Base-by-base conservation (phyloP, 2,888 invertebrate genomes). In the Loripinus fragilis region DNA sequence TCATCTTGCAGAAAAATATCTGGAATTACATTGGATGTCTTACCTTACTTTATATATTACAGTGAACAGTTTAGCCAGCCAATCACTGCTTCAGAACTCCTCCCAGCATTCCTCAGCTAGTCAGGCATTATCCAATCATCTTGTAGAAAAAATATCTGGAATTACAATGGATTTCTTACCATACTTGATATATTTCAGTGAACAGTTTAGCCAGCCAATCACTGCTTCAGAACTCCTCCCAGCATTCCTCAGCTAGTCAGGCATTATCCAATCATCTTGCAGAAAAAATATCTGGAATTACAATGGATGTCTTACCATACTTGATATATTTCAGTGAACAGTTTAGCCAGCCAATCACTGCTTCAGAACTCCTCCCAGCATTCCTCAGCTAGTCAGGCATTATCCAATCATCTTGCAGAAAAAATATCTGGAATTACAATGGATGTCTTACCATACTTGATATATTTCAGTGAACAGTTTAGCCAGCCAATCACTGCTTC, bases 251-350 rank as follows among this genome's bases (percentile, higher is more conserved):
- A 65, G 81, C 83, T 28, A 78, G 76, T 42, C 83, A 82, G 48
- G 82, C 86, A 60, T 82, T 90, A 70, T 82, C 90, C 79, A 89
- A 86, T 86, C 91, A 90, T 78, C 79, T 90, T 48, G 88, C 86
- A 50, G n/a, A n/a, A n/a, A n/a, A n/a, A n/a, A n/a, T n/a, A n/a
- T n/a, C n/a, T n/a, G n/a, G n/a, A n/a, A n/a, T n/a, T n/a, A n/a
- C n/a, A n/a, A 80, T 80, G 45, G 84, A n/a, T n/a, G n/a, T n/a
- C n/a, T n/a, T n/a, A n/a, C n/a, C n/a, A n/a, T n/a, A n/a, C n/a
- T n/a, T n/a, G n/a, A 10, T 41, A 7, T 25, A 33, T 79, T 55
- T 87, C 93, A 74, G 92, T 82, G 38, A 82, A 75, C 68, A 79
- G 76, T 60, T 48, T 82, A 66, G 77, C 82, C 23, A 76, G 79